These are phyloP conservation scores for Rhipidura dahli DNA, from an alignment of 2,113 vertebrate species.

Conservation along the genomic window DNA sequence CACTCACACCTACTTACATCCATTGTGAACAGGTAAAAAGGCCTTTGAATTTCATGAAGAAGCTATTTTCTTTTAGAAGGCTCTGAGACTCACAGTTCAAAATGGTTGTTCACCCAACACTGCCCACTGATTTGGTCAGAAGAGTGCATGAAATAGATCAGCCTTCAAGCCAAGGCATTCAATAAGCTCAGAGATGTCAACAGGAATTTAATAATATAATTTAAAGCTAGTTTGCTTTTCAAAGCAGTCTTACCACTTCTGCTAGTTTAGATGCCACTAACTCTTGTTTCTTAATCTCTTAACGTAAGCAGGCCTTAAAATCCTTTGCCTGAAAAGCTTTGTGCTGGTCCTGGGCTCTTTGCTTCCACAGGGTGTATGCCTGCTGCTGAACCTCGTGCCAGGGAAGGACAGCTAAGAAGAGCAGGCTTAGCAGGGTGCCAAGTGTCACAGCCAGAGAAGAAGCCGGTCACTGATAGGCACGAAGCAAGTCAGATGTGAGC, in stretches of 20 bases:
- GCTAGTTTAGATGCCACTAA: not conserved
- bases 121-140: not conserved
- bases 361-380: not conserved
- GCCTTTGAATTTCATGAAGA: not conserved
- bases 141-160: not conserved
- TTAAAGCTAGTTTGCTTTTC: not conserved
- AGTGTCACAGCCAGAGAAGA: not conserved
- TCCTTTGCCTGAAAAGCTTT: not conserved
- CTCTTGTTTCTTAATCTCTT: not conserved
- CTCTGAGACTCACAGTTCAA: not conserved
- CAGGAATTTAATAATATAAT: not conserved
- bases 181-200: not conserved
- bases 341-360: not conserved
- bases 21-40: not conserved
- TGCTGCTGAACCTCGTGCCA: not conserved
- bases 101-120: not conserved
- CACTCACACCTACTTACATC: not conserved
- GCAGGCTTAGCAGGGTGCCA: not conserved
- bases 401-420: not conserved
- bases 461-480: not conserved
- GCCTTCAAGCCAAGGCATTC: not conserved
- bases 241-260: not conserved
- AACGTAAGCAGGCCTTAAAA: not conserved
- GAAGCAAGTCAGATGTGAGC: not conserved
- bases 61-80: not conserved